These are phyloP conservation scores for Cyclophora punctaria DNA, from an alignment of 2,888 invertebrate genomes.

Conservation along the genomic window DNA sequence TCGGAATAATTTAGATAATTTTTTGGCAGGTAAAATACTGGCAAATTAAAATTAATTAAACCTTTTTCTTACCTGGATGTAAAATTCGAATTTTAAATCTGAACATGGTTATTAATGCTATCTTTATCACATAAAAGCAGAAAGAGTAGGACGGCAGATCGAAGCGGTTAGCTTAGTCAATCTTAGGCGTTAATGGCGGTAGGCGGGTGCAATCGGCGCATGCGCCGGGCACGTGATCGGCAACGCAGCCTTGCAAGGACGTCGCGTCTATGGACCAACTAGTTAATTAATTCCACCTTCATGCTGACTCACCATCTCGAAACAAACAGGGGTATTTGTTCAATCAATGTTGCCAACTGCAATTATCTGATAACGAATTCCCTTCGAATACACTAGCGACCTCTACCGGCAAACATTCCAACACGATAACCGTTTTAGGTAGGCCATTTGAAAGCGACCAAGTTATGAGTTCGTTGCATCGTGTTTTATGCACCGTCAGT, in stretches of 20 bases:
- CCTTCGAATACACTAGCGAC: slow-evolving; percentile 11
- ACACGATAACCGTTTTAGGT: slow-evolving; percentile 15
- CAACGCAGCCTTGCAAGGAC: slow-evolving; percentile 64
- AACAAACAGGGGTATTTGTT: slow-evolving; percentile 3
- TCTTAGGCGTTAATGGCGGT: slow-evolving; percentile 1
- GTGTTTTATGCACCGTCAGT: slow-evolving; percentile 10
- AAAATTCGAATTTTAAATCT: neutral
- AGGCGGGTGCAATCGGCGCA: slow-evolving; percentile 16
- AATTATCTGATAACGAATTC: neutral
- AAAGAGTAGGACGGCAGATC: neutral
- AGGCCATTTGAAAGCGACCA: slow-evolving; percentile 18
- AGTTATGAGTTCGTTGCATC: slow-evolving; percentile 21
- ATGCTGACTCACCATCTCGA: slow-evolving; percentile 47
- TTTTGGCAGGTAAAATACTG: too few species aligned
- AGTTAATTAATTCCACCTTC: slow-evolving; percentile 68
- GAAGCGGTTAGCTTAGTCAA: neutral
- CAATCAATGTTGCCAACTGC: slow-evolving; percentile 2
- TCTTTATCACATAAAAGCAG: neutral
- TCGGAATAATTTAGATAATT: too few species aligned
- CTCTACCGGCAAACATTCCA: slow-evolving; percentile 17
- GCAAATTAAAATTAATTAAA: neutral
- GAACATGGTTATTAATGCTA: neutral
- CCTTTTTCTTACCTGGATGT: neutral
- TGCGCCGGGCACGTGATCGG: slow-evolving; percentile 46
- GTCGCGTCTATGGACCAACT: slow-evolving; percentile 59